Conservation (phyloP, 53 echinoderm and acorn worm genomes). For the Stichopus horrens region DNA sequence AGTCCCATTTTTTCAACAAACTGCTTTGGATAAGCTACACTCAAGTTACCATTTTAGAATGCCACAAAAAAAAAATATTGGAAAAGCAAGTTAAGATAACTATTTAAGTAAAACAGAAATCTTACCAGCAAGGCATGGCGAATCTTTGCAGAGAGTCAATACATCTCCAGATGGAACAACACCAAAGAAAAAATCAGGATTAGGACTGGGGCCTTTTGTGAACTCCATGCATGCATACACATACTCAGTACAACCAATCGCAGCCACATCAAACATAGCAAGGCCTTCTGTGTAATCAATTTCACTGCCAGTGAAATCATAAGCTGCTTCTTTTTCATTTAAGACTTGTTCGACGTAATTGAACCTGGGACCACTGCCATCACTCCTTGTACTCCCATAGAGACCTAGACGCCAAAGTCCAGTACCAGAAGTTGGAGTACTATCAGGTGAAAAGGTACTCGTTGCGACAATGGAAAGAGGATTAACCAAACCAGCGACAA, state of each 20-base stretch:
- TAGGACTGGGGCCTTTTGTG: constrained; percentile 62
- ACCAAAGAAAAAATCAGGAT: constrained; percentile 65
- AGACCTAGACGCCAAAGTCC: constrained; percentile 81
- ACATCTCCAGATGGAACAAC: constrained; percentile 65
- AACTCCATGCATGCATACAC: constrained; percentile 80
- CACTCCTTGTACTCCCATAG: constrained; percentile 70
- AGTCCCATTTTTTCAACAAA: too few relatives aligned
- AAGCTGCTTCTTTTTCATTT: constrained; percentile 56
- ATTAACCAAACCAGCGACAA: constrained; percentile 74
- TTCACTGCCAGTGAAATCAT: constrained; percentile 39
- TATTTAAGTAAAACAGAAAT: not conserved
- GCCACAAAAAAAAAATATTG: too few relatives aligned
- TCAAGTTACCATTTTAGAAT: too few relatives aligned
- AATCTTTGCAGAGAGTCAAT: constrained; percentile 67
- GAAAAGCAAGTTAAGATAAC: too few relatives aligned
- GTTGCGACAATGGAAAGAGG: constrained; percentile 59
- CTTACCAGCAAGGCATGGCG: constrained; percentile 65
- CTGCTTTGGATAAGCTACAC: too few relatives aligned
- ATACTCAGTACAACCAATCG: constrained; percentile 82
- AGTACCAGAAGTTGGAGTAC: constrained; percentile 56
- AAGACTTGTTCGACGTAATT: constrained; percentile 81
- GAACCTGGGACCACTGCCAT: constrained; percentile 77
- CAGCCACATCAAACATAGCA: constrained; percentile 73
- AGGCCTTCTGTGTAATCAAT: constrained; percentile 60
- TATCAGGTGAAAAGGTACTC: constrained; percentile 55